Evolutionary conservation across 2,113 vertebrate genomes (phyloP).

Genomic region (Myxocyprinus asiaticus): DNA sequence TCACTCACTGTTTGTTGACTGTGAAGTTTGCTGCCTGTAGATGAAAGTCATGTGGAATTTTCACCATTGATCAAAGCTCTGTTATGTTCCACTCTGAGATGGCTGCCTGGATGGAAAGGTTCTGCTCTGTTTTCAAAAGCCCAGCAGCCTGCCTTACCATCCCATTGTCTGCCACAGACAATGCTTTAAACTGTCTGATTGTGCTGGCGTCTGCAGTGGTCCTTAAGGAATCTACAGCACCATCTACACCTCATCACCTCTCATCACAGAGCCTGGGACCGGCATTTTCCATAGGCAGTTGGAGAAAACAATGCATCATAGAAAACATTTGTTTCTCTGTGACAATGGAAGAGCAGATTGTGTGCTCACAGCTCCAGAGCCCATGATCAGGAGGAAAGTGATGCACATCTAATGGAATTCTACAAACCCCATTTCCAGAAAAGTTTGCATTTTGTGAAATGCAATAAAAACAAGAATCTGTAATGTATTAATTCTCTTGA

Average conservation of each 20-base stretch:
- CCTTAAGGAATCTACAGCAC: conserved; percentile 14
- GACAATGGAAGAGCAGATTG: background rate
- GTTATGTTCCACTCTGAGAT: conserved; percentile 24
- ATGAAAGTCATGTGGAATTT: conserved; percentile 62
- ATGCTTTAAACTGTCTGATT: conserved; percentile 37
- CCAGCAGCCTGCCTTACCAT: conserved; percentile 42
- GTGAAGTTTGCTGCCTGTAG: conserved; percentile 53
- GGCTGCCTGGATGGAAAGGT: conserved; percentile 45
- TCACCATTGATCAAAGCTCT: conserved; percentile 46
- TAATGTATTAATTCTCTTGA: too few relatives aligned
- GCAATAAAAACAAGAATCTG: background rate
- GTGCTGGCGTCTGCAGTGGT: conserved; percentile 43
- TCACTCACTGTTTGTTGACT: background rate
- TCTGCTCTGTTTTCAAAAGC: conserved; percentile 45
- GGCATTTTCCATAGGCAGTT: background rate
- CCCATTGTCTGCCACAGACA: conserved; percentile 27
- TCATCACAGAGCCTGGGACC: background rate
- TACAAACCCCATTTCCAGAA: background rate
- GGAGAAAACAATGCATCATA: background rate
- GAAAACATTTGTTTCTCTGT: background rate
- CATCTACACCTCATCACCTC: conserved; percentile 6
- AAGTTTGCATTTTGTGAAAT: background rate
- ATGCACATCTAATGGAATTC: background rate
- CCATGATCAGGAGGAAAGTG: background rate
- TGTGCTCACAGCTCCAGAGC: background rate